A percentile compares a stretch with the other conserved stretches of the same genome.
phyloP scores from a whole-genome alignment of 2,888 invertebrate genomes.

The Cheilosia impressa region DNA sequence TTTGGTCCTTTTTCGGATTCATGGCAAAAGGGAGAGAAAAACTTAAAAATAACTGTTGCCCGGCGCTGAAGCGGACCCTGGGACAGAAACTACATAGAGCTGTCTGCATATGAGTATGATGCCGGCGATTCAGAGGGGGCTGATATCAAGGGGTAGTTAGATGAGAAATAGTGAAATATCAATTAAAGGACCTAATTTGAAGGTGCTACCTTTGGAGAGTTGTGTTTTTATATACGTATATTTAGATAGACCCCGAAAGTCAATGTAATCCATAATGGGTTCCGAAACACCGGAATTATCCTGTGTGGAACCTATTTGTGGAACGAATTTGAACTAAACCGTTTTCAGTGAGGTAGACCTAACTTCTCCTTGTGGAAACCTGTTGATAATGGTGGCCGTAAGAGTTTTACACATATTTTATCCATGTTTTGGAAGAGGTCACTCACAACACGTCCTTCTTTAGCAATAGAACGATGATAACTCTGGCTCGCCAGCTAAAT shows the following conservation, averaged over 20 bases:
- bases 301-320: constrained; percentile 40
- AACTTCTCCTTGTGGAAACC: constrained; percentile 36
- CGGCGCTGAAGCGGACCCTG: constrained; percentile 46
- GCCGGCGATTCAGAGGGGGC: not conserved
- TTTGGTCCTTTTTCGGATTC: constrained; percentile 41
- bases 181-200: too few species aligned
- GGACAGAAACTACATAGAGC: constrained; percentile 25
- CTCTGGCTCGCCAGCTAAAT: too few species aligned
- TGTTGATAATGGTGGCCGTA: constrained; percentile 58
- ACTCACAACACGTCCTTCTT: constrained; percentile 29
- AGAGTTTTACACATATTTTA: constrained; percentile 19
- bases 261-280: not conserved
- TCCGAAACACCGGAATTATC: not conserved
- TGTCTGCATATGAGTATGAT: too few species aligned
- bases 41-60: constrained; percentile 70
- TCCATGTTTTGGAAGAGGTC: not conserved
- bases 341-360: not conserved
- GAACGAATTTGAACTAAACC: not conserved
- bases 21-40: constrained; percentile 25
- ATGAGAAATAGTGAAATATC: too few species aligned
- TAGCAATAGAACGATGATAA: not conserved
- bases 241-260: not conserved
- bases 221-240: too few species aligned
- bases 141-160: too few species aligned
- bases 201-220: too few species aligned